Base-by-base conservation (phyloP, 2,113 vertebrate genomes). In the Chlorodrepanis virens region DNA sequence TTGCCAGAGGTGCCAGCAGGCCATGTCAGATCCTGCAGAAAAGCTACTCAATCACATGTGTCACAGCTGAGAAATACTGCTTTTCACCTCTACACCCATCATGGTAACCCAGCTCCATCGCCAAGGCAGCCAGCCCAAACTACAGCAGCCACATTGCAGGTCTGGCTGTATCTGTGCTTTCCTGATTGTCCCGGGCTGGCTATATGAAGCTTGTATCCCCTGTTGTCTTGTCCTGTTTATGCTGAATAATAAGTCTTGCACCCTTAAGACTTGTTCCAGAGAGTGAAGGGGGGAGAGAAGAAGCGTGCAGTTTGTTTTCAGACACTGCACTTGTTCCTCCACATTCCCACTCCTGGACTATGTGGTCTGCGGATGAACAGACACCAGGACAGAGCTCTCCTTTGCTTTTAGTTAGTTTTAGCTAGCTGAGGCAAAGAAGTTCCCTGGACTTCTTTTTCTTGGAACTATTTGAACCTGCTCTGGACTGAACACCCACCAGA, bases 101-200 rank as follows among this genome's bases (percentile, higher is more conserved):
- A 5, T 1, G 5, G 22, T 8, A 78, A 60, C 44, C 14, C 74
- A 72, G 44, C 19, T 77, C 24, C 57, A 33, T 3, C 1, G 0
- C 42, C 42, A 28, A 15, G 24, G 17, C 25, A 53, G n/a, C 12
- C 77, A 45, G 42, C 28, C 25, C 33, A 69, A 59, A 64, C 17
- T 12, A 16, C 49, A 33, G 49, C 39, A 87, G 52, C 35, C 3
- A 20, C 3, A 0, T 8, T 1, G 18, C 1, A 37, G 35, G 9
- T 40, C 64, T 64, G 64, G 24, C 42, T 22, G 29, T 8, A 11
- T 15, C 40, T 61, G 5, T 23, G 59, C 21, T 18, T 50, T 22
- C 33, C 39, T 21, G 4, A 27, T 37, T 60, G 35, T 27, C 35
- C 35, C 11, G 7, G 24, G 35, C 12, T 39, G 16, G 23, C 24